Conservation (phyloP, 1,140 invertebrate species). For the Bombus balteatus region DNA sequence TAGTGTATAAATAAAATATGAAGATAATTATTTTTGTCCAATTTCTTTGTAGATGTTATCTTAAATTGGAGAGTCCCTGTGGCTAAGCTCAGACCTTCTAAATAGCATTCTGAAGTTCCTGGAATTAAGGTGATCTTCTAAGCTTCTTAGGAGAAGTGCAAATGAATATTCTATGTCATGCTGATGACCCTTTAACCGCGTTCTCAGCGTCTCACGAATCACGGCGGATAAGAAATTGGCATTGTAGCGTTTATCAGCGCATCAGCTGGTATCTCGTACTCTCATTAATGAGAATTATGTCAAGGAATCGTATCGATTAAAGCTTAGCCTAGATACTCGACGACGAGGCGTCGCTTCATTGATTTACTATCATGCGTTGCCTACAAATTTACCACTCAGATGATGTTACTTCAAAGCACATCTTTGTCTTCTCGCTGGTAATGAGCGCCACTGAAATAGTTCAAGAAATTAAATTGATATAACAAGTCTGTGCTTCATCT, state of each 20-base stretch:
- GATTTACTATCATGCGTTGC: background rate
- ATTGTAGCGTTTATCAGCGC: background rate
- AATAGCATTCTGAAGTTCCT: background rate
- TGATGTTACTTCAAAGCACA: background rate
- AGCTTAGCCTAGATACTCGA: constrained; percentile 15
- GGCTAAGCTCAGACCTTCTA: background rate
- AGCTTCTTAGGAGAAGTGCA: background rate
- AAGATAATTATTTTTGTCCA: background rate
- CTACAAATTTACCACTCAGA: background rate
- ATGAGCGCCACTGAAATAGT: background rate
- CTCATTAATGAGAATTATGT: constrained; percentile 51
- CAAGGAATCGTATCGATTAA: constrained; percentile 39
- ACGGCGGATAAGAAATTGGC: background rate
- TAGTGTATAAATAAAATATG: background rate
- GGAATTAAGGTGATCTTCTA: background rate
- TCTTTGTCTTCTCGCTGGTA: background rate
- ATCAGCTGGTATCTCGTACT: background rate
- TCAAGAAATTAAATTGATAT: constrained; percentile 1
- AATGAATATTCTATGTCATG: background rate
- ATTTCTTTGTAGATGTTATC: background rate
- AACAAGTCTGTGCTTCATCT: too few species aligned
- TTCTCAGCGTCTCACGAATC: background rate
- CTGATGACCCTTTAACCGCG: background rate
- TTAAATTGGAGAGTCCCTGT: background rate
- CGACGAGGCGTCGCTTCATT: background rate